phyloP scores from a whole-genome alignment of 1,140 invertebrate genomes.

The Paralvinella palmiformis region DNA sequence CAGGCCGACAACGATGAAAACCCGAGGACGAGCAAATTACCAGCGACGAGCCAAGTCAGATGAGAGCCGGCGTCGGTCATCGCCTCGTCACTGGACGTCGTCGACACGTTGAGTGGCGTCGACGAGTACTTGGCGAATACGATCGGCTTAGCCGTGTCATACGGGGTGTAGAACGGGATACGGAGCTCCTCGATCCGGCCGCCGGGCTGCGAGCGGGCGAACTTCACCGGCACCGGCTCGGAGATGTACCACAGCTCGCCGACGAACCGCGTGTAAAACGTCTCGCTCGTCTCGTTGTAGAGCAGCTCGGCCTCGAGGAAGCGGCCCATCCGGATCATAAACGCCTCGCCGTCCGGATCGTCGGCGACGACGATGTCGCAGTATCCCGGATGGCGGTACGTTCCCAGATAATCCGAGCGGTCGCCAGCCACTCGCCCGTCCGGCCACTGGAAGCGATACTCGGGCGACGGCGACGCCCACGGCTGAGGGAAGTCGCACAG shows the following conservation, averaged over 20 bases:
- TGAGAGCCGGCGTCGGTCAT: background rate
- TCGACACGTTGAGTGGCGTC: background rate
- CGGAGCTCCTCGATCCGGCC: background rate
- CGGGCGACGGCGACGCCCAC: background rate
- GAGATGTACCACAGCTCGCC: background rate
- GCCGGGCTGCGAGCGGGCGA: background rate
- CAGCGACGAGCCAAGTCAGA: background rate
- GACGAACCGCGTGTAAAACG: background rate
- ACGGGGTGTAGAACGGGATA: background rate
- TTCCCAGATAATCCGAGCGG: background rate
- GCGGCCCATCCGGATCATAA: background rate
- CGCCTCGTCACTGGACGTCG: background rate
- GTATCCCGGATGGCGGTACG: background rate
- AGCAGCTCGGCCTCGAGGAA: background rate
- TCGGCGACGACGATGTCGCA: background rate
- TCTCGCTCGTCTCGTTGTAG: background rate
- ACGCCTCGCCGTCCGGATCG: background rate
- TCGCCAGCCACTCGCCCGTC: background rate
- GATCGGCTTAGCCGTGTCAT: background rate
- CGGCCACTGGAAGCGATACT: background rate
- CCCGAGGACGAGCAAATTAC: too few relatives aligned
- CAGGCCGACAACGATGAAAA: too few relatives aligned
- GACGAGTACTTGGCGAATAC: background rate
- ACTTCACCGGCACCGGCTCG: background rate
- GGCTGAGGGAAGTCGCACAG: conserved; percentile 16